Evolutionary conservation across 2,797 vertebrate species (phyloP).

Genomic region (Sitta carolinensis): DNA sequence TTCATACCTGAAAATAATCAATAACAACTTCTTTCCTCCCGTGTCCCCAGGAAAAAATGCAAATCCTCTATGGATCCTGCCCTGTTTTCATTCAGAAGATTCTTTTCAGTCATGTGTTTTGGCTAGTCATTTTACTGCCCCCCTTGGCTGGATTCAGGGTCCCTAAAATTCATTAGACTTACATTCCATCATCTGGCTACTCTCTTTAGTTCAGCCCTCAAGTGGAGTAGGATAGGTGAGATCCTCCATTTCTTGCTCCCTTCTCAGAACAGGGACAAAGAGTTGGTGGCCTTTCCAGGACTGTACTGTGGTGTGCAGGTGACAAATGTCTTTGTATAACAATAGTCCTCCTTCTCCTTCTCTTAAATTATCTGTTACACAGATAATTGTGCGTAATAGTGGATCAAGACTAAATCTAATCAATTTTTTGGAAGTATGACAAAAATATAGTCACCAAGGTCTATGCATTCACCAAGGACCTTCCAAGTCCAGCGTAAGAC

Average conservation of each 20-base stretch:
- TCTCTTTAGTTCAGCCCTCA: background rate
- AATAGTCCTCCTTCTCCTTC: background rate
- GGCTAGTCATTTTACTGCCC: background rate
- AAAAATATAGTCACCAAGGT: background rate
- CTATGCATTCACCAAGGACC: background rate
- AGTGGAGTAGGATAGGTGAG: background rate
- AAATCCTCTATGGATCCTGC: background rate
- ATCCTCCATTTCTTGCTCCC: background rate
- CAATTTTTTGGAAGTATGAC: background rate
- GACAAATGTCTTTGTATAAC: background rate
- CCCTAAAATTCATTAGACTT: background rate
- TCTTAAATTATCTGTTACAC: background rate
- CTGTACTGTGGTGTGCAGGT: rapidly evolving
- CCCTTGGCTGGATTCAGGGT: background rate
- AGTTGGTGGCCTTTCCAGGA: background rate
- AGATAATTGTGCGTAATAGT: no score
- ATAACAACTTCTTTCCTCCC: background rate
- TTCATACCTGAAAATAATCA: background rate
- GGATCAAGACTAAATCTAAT: background rate
- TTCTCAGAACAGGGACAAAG: background rate
- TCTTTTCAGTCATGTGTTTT: background rate
- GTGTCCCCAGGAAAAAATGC: background rate
- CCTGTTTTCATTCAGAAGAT: background rate
- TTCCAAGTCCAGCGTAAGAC: background rate
- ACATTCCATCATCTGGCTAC: rapidly evolving